Conservation (phyloP, 2,888 invertebrate genomes). For the Drosophila atroscutellata region DNA sequence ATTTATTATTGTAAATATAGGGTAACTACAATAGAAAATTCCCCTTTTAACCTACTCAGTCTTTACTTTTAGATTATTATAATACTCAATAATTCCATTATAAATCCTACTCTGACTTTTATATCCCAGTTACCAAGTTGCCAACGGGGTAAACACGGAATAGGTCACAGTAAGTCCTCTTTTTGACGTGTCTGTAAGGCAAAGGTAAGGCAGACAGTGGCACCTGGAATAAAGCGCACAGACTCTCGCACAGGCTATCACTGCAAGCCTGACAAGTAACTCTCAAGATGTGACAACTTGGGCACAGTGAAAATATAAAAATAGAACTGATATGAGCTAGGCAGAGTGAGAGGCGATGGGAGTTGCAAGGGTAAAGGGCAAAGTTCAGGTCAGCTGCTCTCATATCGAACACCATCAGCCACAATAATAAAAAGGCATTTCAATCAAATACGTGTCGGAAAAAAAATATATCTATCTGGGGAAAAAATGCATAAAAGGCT, state of each 20-base stretch:
- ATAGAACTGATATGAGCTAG: conserved; percentile 26
- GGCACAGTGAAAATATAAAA: conserved; percentile 24
- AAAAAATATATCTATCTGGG: conserved; percentile 16
- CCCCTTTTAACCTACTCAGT: neutral
- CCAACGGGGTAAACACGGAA: conserved; percentile 15
- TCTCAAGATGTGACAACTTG: conserved; percentile 37
- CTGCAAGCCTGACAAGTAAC: conserved; percentile 40
- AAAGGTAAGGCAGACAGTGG: conserved; percentile 15
- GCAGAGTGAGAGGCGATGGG: neutral
- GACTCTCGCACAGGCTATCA: conserved; percentile 13
- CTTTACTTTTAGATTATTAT: neutral
- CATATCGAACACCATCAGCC: conserved; percentile 28
- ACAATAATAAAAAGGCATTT: conserved; percentile 68
- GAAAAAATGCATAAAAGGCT: conserved; percentile 33
- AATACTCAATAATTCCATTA: neutral
- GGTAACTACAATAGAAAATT: neutral
- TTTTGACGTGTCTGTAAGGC: conserved; percentile 4
- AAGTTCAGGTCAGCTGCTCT: conserved; percentile 37
- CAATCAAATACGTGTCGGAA: conserved; percentile 66
- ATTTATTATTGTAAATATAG: neutral
- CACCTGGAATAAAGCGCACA: conserved; percentile 16
- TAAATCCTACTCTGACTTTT: neutral
- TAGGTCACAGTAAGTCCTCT: conserved; percentile 18
- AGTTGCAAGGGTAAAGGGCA: conserved; percentile 25
- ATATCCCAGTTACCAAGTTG: neutral